Evolutionary conservation across 1,140 invertebrate species (phyloP), one percentile per base, ranked within the genome.

Genomic region (Trachymyrmex cornetzi): DNA sequence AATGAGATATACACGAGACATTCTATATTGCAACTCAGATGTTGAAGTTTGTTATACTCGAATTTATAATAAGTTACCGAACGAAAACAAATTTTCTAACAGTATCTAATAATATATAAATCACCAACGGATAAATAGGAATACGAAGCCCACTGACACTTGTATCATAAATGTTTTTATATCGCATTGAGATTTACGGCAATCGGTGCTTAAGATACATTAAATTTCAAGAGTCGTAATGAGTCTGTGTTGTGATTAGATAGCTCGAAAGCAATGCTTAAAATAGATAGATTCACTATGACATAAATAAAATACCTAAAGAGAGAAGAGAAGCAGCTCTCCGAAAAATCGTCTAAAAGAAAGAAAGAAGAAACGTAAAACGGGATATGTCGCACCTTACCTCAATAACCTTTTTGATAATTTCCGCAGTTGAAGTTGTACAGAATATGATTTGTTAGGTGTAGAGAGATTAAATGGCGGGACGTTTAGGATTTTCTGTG

Each of bases 401-500:
- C 67, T 81, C 77, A 50, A 87, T 55, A 57, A 86, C 53, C 38
- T 72, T 75, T 90, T 84, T 55, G 12, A 63, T 88, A 74, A 77
- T 77, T 89, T 85, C 57, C 30, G 80, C 71, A 66, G 72, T 64
- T 72, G 24, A 84, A 63, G n/a, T 82, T 87, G 74, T 64, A 72
- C 50, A 74, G 63, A 74, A 57, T 89, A 87, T 85, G 63, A 87
- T 90, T 87, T 87, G 30, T 89, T 67, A 75, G 79, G 19, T 50
- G 77, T 82, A 82, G 59, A 87, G 19, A 81, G 30, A 87, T 82
- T 77, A 72, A 75, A 77, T 48, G 55, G 74, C 82, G 27, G 57
- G 34, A 88, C 81, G 71, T 30, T 69, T 44, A 85, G 88, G 86
- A 79, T 91, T 91, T 91, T 92, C 88, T 88, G 50, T 89, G 88